These are phyloP conservation scores for Limnephilus lunatus DNA, from an alignment of 2,888 invertebrate genomes.

Conservation along the genomic window DNA sequence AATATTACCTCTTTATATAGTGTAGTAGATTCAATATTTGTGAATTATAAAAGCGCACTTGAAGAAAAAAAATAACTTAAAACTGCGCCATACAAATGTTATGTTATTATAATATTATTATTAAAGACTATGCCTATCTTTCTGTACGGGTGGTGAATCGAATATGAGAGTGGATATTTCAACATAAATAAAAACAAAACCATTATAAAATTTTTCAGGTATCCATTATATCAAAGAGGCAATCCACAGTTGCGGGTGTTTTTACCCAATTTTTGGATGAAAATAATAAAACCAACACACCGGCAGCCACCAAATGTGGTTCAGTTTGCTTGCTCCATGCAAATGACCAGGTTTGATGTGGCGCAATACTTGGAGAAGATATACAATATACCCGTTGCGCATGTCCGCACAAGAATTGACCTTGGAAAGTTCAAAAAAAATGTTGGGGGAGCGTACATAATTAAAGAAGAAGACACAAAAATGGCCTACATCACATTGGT, in stretches of 20 bases:
- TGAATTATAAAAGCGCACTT: neutral
- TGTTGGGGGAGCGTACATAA: slow-evolving; percentile 79
- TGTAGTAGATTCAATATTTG: no score
- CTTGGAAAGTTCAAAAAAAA: slow-evolving; percentile 83
- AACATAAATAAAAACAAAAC: neutral
- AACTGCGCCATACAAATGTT: no score
- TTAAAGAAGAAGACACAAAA: slow-evolving; percentile 91
- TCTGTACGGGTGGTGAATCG: neutral
- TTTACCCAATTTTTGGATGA: slow-evolving; percentile 98
- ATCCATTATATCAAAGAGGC: slow-evolving; percentile 93
- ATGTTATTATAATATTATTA: no score
- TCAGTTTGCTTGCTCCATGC: slow-evolving; percentile 92
- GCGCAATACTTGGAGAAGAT: slow-evolving; percentile 97
- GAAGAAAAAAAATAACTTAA: no score
- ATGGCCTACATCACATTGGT: slow-evolving; percentile 88
- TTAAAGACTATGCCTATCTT: neutral
- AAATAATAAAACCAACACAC: slow-evolving; percentile 84
- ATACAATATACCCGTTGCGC: slow-evolving; percentile 88
- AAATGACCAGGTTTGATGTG: slow-evolving; percentile 95
- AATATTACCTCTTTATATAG: no score
- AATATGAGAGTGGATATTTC: neutral
- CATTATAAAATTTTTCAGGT: slow-evolving; percentile 77
- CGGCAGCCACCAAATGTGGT: slow-evolving; percentile 88
- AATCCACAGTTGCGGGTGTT: slow-evolving; percentile 96
- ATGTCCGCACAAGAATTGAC: slow-evolving; percentile 86